Base-by-base conservation (phyloP, 2,113 vertebrate species). In the Xyliphius kryptos region DNA sequence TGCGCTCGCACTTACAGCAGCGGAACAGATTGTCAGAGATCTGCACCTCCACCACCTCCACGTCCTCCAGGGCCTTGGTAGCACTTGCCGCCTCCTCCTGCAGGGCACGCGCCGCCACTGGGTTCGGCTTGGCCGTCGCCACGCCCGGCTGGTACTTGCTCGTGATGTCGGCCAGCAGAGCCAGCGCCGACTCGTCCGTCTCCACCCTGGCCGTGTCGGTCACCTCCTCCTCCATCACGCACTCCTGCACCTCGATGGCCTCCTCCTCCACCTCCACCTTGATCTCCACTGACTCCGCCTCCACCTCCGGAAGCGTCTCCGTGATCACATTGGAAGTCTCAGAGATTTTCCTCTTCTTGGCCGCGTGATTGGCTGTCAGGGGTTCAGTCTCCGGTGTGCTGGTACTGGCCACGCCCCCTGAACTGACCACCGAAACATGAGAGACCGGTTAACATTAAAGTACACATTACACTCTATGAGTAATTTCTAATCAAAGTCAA, bases 21-120 rank as follows among this genome's bases (percentile, higher is more conserved):
- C 91, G 91, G 83, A 96, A 98, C 76, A 94, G 80, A 81, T 91
- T 93, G 68, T 97, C 94, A n/a, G 96, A 96, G 79, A 97, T 92
- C 88, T 97, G 94, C 78, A 97, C 91, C 80, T 97, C 94, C 72
- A 97, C 93, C 68, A 98, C 88, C 81, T 97, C 94, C 59, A 96
- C 91, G 74, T 89, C 90, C 84, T 95, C 95, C 82, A 95, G 84
- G 70, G 91, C 88, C 82, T 97, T 97, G 77, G 91, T 88, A 0
- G 89, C 87, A 2, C 87, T 79, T 69, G 92, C 89, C 1, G 88
- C 80, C 79, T 97, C 94, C 70, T 91, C 83, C 74, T 95, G 92
- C 63, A 88, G 75, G 1, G 83, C 69, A 66, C 82, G 85, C 40
- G 79, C 74, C 61, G 79, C 80, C 26, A 79, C 78, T 3, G 74